Evolutionary conservation across 2,113 vertebrate species (phyloP), one percentile per base, ranked within the genome.

Genomic region (Chamaetylas fuelleborni): DNA sequence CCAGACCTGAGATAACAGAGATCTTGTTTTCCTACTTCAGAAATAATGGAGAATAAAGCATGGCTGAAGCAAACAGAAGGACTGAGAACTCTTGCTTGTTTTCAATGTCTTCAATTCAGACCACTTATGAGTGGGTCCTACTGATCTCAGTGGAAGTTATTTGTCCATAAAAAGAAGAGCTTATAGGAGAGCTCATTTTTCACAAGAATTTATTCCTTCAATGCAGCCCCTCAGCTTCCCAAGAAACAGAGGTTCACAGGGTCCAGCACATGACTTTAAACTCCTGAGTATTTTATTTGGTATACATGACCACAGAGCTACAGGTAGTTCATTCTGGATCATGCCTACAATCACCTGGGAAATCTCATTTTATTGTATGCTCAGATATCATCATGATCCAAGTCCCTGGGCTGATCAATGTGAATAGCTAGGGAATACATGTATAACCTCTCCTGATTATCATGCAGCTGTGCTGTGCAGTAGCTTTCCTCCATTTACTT

Each of bases 301-400:
- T 20, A 9, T 67, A 29, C 42, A 9, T 6, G 0, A 65, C 45
- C 78, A 72, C 57, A 58, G 51, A 92, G 14, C 58, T 89, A 81
- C 74, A 91, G 62, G 58, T 71, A 90, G 51, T 77, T 93, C 47
- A 51, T 93, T 90, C 73, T 74, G 60, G 82, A 93, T 81, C 40
- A 19, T 61, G 79, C 51, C 76, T 88, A 56, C 43, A 43, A 36
- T 73, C 90, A 92, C 36, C 40, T 53, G 72, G 92, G 92, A 90
- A 92, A 93, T 90, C 34, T 93, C 51, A 40, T 88, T 83, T 93
- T 83, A 88, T 91, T 96, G 61, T 67, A 40, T 67, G 80, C 66
- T 91, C 48, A 93, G 80, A 54, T 65, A 83, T 67, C 88, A 87
- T 78, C 66, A 78, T 81, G 65, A 91, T 89, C 64, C 79, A 48